Conservation (phyloP, 1,140 invertebrate genomes). For the Formica exsecta region DNA sequence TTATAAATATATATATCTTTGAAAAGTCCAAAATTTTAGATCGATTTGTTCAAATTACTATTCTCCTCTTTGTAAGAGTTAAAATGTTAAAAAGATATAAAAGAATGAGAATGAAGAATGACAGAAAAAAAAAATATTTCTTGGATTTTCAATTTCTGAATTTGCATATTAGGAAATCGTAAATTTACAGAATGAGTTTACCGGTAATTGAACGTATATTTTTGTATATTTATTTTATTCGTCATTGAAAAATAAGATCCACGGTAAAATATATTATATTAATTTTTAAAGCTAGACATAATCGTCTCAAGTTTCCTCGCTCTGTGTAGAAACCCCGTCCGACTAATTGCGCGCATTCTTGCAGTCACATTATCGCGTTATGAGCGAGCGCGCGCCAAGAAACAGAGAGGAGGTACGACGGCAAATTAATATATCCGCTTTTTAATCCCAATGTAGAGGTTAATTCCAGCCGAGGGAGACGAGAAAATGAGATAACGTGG, state of each 20-base stretch:
- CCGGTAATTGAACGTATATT: constrained; percentile 1
- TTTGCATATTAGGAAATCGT: neutral
- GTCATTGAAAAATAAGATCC: constrained; percentile 2
- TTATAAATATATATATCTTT: neutral
- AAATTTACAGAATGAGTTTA: neutral
- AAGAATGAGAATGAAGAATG: too few relatives aligned
- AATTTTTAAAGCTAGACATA: constrained; percentile 10
- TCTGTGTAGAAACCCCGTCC: neutral
- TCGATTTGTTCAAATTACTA: neutral
- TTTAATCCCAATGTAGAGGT: constrained; percentile 86
- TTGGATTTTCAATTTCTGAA: neutral
- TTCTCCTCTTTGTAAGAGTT: neutral
- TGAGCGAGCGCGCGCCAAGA: constrained; percentile 48
- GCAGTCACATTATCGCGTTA: constrained; percentile 35
- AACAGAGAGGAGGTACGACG: constrained; percentile 46
- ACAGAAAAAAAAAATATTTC: neutral
- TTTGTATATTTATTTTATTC: neutral
- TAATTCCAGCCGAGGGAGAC: constrained; percentile 83
- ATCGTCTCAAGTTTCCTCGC: constrained; percentile 26
- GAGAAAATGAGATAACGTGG: constrained; percentile 82
- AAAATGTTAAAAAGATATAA: neutral
- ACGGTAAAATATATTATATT: neutral
- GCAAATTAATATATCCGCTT: constrained; percentile 86
- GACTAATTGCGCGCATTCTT: constrained; percentile 49
- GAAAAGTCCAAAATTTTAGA: neutral